Evolutionary conservation across 2,888 invertebrate species (phyloP).

Genomic region (Napeogenes sylphis): DNA sequence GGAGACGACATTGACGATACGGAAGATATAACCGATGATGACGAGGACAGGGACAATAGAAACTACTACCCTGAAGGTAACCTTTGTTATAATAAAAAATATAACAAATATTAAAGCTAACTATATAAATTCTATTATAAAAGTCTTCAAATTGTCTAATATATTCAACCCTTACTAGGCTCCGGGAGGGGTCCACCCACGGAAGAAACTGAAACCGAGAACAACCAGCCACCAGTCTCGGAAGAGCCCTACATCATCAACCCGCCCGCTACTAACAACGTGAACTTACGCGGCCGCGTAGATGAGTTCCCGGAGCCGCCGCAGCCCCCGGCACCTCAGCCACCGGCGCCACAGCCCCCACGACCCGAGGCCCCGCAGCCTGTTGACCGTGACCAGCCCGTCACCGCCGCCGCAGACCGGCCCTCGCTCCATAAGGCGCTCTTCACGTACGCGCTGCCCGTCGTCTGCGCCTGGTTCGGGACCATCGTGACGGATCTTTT

Average conservation of each 20-base stretch:
- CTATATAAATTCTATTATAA: background rate
- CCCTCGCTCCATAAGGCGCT: slow-evolving; percentile 80
- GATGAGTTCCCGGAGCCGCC: slow-evolving; percentile 22
- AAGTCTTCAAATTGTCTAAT: background rate
- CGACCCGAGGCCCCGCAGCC: slow-evolving; percentile 14
- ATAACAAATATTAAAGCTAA: background rate
- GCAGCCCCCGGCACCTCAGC: slow-evolving; percentile 12
- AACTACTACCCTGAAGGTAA: slow-evolving; percentile 44
- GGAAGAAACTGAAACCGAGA: slow-evolving; percentile 37
- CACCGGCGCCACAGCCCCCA: slow-evolving; percentile 7
- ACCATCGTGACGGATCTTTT: slow-evolving; percentile 89
- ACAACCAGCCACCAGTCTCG: slow-evolving; percentile 35
- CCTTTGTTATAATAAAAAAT: background rate
- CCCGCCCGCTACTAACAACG: slow-evolving; percentile 49
- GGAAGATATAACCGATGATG: slow-evolving; percentile 67
- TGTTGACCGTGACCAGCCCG: slow-evolving; percentile 43
- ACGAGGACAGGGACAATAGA: slow-evolving; percentile 50
- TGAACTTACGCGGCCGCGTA: slow-evolving; percentile 30
- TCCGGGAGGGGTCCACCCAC: slow-evolving; percentile 44
- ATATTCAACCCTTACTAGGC: slow-evolving; percentile 37
- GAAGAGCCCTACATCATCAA: slow-evolving; percentile 50
- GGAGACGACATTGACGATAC: slow-evolving; percentile 79
- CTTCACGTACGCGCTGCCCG: slow-evolving; percentile 86
- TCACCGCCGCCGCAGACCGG: slow-evolving; percentile 51
- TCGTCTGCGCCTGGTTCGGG: slow-evolving; percentile 91